Evolutionary conservation across 2,797 vertebrate species (phyloP), one percentile per base, ranked within the genome.

Genomic region (Miichthys miiuy): DNA sequence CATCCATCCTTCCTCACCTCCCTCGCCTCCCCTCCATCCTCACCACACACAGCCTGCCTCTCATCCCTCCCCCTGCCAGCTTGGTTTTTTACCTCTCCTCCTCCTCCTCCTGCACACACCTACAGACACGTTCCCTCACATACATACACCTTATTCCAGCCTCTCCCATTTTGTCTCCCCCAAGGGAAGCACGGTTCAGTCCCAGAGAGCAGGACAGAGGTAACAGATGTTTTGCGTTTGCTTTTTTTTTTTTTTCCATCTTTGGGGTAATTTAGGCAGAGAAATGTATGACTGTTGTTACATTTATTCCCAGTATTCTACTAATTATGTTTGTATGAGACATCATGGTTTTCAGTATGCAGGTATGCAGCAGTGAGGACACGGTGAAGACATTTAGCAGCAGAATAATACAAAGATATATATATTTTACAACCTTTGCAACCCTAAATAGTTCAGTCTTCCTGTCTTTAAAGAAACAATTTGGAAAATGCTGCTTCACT

Each of bases 1-100:
- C 91, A 93, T 93, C 88, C 88, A 91, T 91, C 89, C 88, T 89
- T 91, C 89, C 88, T 89, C 82, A 62, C 88, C 88, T 80, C 82
- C 81, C 73, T 74, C 50, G 1, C 73, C 44, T 60, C 87, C 80
- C 65, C 56, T 66, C 55, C 82, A 75, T 60, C 87, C 80, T 62
- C 56, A 66, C 55, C 82, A 75, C 62, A 52, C 71, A 58, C 63
- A 46, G 75, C 71, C 77, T 81, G 54, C 73, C 78, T 82, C 81
- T 77, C 80, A 87, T 85, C 80, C 77, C 74, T 80, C 64, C 72
- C 77, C 58, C 74, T 63, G 81, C 79, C 72, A 75, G 73, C 79
- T 71, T 46, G 58, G 71, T 73, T 84, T 84, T 73, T 48, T 34
- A 42, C 44, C 74, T 74, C 76, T 47, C 69, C n/a, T 23, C 47